A percentile compares a stretch with the other conserved stretches of the same genome.
Conservation (phyloP, 2,113 vertebrate species). For the Ammodytes dubius region DNA sequence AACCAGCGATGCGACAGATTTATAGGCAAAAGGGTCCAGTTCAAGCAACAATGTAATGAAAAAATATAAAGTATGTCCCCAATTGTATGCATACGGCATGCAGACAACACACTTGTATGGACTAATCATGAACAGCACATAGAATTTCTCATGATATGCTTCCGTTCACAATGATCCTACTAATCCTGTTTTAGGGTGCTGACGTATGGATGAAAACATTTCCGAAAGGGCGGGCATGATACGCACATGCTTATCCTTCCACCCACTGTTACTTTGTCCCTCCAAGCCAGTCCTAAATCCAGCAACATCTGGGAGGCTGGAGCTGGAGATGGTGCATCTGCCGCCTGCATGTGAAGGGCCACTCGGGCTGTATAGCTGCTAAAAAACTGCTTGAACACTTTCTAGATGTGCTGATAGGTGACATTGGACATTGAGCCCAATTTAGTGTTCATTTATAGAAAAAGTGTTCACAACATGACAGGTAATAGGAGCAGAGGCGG, state of each 20-base stretch:
- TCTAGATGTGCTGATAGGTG: constrained; percentile 9
- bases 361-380: constrained; percentile 30
- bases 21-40: no score
- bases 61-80: no score
- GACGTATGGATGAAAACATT: not conserved
- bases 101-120: not conserved
- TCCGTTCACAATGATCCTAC: not conserved
- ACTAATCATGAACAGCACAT: not conserved
- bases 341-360: constrained; percentile 47
- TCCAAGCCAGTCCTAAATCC: constrained; percentile 26
- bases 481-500: constrained; percentile 6
- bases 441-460: constrained; percentile 24
- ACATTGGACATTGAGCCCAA: constrained; percentile 15
- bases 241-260: not conserved
- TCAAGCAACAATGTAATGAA: no score
- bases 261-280: not conserved
- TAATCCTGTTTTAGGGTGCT: not conserved
- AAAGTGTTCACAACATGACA: constrained; percentile 1
- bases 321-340: constrained; percentile 41
- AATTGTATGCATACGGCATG: no score
- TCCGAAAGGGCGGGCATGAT: not conserved
- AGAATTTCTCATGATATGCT: not conserved
- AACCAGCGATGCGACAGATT: no score
- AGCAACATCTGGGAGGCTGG: constrained; percentile 18
- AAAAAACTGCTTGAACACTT: constrained; percentile 19